Evolutionary conservation across 2,888 invertebrate genomes (phyloP).

Genomic region (Cecidostiba fungosa): DNA sequence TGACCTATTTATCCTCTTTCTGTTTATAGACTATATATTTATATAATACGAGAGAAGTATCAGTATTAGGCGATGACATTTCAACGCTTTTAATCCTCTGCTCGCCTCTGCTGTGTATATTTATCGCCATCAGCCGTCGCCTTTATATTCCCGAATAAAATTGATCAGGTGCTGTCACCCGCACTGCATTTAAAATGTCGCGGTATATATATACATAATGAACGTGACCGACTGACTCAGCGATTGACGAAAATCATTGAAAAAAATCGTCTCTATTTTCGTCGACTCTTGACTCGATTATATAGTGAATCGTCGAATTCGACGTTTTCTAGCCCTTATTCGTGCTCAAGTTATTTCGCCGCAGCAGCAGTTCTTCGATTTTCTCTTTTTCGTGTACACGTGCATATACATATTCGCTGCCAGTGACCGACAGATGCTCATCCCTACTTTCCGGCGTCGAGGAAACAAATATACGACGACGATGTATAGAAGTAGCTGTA

Average conservation of each 20-base stretch:
- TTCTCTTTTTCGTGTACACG: background rate
- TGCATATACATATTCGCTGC: background rate
- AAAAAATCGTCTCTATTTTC: background rate
- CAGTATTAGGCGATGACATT: background rate
- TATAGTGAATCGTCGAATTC: background rate
- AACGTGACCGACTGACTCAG: background rate
- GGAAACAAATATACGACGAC: constrained; percentile 33
- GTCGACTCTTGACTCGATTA: background rate
- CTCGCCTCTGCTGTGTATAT: background rate
- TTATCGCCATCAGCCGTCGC: background rate
- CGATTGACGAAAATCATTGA: background rate
- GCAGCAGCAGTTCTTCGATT: constrained; percentile 20
- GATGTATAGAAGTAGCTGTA: constrained; percentile 7
- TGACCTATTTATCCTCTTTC: background rate
- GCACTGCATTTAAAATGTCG: background rate
- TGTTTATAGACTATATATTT: background rate
- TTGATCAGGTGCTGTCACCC: background rate
- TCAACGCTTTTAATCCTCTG: background rate
- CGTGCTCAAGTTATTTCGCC: constrained; percentile 19
- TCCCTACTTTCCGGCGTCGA: constrained; percentile 3
- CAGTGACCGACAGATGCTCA: constrained; percentile 40
- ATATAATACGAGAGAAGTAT: background rate
- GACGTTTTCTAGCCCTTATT: constrained; percentile 1
- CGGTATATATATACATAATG: background rate
- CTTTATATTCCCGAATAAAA: background rate